Percentiles rank a stretch among this genome's conserved stretches.
Conservation (phyloP, 2,113 vertebrate genomes). For the Tylochromis polylepis region DNA sequence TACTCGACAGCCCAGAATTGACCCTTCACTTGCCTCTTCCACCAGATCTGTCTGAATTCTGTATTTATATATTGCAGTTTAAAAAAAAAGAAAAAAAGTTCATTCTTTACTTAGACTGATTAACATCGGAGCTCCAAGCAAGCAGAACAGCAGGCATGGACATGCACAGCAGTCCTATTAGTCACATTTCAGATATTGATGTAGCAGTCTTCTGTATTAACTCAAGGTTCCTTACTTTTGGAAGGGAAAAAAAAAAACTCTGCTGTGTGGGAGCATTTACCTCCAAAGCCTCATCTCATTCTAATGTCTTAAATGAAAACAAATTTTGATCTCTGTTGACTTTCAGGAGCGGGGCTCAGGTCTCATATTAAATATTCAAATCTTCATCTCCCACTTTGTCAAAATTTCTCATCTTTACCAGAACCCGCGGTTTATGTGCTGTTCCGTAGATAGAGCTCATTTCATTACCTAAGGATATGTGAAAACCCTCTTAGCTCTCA, state of each 20-base stretch:
- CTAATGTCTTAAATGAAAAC: background rate
- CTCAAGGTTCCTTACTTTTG: background rate
- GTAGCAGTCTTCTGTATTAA: background rate
- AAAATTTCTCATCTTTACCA: background rate
- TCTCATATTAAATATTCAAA: constrained; percentile 16
- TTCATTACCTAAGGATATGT: constrained; percentile 1
- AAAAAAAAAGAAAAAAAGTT: background rate
- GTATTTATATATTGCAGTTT: background rate
- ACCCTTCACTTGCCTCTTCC: background rate
- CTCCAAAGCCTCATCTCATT: background rate
- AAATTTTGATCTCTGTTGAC: background rate
- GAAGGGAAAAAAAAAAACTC: too few relatives aligned
- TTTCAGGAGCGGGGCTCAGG: background rate
- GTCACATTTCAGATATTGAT: background rate
- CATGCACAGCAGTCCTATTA: background rate
- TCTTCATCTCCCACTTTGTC: background rate
- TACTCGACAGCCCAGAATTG: background rate
- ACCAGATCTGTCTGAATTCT: background rate
- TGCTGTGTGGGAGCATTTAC: background rate
- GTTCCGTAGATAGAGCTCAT: background rate
- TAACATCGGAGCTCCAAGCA: background rate
- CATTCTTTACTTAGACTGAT: background rate
- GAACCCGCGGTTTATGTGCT: constrained; percentile 3
- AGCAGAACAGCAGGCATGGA: background rate
- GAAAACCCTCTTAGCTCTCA: background rate